Evolutionary conservation across 2,888 invertebrate species (phyloP).

Genomic region (Agriotes lineatus): DNA sequence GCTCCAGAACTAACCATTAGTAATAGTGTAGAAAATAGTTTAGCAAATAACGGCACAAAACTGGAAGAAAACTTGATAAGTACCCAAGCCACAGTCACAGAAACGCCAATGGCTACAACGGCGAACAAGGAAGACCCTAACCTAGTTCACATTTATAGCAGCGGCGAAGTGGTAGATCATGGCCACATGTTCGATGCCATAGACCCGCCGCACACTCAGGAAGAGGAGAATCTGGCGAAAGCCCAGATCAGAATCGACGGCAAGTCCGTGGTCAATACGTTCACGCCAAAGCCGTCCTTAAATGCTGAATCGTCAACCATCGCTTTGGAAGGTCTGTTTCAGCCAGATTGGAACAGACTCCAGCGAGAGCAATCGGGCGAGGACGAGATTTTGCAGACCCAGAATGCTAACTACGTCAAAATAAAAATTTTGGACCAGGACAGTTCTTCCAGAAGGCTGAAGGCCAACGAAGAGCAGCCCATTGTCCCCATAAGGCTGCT

Average conservation of each 20-base stretch:
- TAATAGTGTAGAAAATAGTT: not conserved
- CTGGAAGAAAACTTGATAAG: not conserved
- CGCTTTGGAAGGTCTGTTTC: constrained; percentile 76
- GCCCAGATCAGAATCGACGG: constrained; percentile 57
- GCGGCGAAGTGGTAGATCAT: not conserved
- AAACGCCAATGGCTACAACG: not conserved
- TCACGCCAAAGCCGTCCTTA: constrained; percentile 59
- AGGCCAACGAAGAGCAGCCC: constrained; percentile 44
- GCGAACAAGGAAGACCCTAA: not conserved
- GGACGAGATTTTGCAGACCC: constrained; percentile 63
- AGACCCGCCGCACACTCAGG: constrained; percentile 42
- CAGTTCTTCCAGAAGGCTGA: not conserved
- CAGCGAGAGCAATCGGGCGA: constrained; percentile 41
- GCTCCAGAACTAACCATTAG: constrained; percentile 4
- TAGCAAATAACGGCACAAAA: not conserved
- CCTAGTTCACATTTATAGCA: not conserved
- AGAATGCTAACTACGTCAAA: constrained; percentile 61
- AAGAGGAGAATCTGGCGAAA: constrained; percentile 60
- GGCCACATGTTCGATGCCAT: constrained; percentile 14
- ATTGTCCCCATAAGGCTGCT: constrained; percentile 56
- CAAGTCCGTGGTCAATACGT: constrained; percentile 60
- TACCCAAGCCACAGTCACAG: not conserved
- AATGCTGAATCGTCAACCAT: constrained; percentile 74
- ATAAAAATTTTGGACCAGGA: constrained; percentile 57
- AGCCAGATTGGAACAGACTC: constrained; percentile 66